phyloP scores from a whole-genome alignment of 2,888 invertebrate genomes.

The Anthophora plumipes region DNA sequence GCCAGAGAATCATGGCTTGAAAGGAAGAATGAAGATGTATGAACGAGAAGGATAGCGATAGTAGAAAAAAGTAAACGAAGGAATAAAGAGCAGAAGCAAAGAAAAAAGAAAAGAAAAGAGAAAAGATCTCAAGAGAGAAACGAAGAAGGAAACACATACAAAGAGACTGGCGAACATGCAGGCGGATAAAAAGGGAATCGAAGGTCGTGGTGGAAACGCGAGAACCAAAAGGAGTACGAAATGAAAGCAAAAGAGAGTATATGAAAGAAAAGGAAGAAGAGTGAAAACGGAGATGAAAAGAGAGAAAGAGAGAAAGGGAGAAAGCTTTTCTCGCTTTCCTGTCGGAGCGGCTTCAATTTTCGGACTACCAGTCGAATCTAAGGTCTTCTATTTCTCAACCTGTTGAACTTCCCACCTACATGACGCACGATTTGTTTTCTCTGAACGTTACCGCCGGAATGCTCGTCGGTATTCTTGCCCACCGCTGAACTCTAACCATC shows the following conservation, averaged over 20 bases:
- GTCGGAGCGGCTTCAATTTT: conserved; percentile 51
- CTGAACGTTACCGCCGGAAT: conserved; percentile 42
- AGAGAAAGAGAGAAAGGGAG: background rate
- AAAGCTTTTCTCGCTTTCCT: background rate
- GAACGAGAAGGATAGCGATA: background rate
- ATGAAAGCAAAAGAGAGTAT: background rate
- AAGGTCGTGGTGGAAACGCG: background rate
- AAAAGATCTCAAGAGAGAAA: background rate
- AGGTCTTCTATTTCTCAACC: conserved; percentile 66
- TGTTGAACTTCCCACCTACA: conserved; percentile 66
- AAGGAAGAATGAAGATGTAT: background rate
- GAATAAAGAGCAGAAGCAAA: background rate
- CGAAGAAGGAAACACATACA: background rate
- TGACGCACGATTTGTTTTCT: conserved; percentile 66
- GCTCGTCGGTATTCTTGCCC: conserved; percentile 33
- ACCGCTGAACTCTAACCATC: background rate
- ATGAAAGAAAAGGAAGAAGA: background rate
- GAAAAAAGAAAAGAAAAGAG: background rate
- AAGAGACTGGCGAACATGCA: background rate
- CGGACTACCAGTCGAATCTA: conserved; percentile 36
- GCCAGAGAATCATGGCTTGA: background rate
- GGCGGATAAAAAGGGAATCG: conserved; percentile 5
- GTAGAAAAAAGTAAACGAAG: background rate
- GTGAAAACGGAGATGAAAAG: background rate
- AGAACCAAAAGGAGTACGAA: background rate